Evolutionary conservation across 2,888 invertebrate species (phyloP).

Genomic region (Rhimphoctona megacephalus): DNA sequence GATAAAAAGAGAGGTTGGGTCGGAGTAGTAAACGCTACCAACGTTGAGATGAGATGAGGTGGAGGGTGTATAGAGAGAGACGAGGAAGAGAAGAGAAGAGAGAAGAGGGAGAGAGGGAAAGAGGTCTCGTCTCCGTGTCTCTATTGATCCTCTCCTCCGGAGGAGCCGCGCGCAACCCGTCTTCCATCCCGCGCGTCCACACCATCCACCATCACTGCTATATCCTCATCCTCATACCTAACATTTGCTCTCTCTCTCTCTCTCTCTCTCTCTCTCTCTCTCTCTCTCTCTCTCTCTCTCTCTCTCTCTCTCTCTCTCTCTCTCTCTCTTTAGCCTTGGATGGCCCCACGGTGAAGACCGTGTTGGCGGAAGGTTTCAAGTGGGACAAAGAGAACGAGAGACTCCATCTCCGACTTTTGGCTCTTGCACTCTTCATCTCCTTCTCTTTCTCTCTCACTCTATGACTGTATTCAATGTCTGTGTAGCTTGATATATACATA

Average conservation of each 20-base stretch:
- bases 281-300: conserved; percentile 44
- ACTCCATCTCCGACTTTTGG: conserved; percentile 61
- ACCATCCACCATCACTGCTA: conserved; percentile 71
- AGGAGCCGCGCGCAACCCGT: conserved; percentile 84
- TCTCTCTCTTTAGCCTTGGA: conserved; percentile 45
- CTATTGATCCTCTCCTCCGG: conserved; percentile 84
- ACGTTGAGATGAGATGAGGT: conserved; percentile 49
- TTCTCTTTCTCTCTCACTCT: conserved; percentile 53
- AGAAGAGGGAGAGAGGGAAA: conserved; percentile 76
- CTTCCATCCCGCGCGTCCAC: conserved; percentile 78
- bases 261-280: conserved; percentile 58
- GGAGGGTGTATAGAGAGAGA: conserved; percentile 61
- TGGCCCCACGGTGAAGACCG: conserved; percentile 58
- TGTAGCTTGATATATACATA: conserved; percentile 31
- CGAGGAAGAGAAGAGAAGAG: conserved; percentile 66
- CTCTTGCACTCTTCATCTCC: conserved; percentile 59
- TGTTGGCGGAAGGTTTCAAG: conserved; percentile 51
- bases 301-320: conserved; percentile 59
- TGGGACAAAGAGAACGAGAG: conserved; percentile 65
- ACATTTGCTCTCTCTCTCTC: conserved; percentile 69
- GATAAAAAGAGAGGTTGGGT: conserved; percentile 38
- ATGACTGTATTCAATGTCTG: conserved; percentile 65
- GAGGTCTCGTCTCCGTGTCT: conserved; percentile 85
- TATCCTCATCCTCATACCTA: conserved; percentile 79
- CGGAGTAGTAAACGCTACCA: conserved; percentile 53